phyloP scores from a whole-genome alignment of 2,113 vertebrate genomes.

The Myiagra hebetior region DNA sequence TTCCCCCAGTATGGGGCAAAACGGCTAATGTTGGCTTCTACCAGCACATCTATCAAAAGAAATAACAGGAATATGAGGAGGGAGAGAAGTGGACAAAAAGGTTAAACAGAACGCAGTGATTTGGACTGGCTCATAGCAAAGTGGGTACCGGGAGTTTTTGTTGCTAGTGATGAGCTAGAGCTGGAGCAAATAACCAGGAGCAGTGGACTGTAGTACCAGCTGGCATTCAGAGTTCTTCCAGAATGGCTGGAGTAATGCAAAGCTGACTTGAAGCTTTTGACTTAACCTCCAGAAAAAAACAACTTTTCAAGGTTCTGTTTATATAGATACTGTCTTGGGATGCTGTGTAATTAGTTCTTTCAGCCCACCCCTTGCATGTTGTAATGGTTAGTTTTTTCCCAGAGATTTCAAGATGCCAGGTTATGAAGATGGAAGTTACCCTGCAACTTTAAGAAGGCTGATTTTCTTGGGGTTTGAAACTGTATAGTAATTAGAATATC shows the following conservation, averaged over 20 bases:
- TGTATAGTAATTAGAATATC: background rate
- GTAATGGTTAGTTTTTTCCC: background rate
- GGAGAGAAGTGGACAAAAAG: background rate
- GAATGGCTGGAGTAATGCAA: background rate
- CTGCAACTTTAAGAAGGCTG: background rate
- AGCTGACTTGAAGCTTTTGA: background rate
- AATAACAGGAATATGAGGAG: background rate
- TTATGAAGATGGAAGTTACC: background rate
- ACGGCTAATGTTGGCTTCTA: background rate
- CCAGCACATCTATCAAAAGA: background rate
- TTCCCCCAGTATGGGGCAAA: background rate
- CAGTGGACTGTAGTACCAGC: background rate
- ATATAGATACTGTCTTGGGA: background rate
- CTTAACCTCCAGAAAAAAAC: background rate
- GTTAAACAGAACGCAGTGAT: background rate
- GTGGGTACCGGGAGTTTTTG: background rate
- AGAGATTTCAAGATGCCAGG: background rate
- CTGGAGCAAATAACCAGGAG: background rate
- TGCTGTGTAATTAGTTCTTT: background rate
- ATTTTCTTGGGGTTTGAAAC: background rate
- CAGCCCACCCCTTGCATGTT: background rate
- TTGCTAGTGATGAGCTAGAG: background rate
- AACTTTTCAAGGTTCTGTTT: background rate
- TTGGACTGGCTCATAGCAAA: background rate
- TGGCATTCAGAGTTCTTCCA: background rate